These are phyloP conservation scores for Australoheros scitulus DNA, from an alignment of 2,113 vertebrate species.

Conservation along the genomic window DNA sequence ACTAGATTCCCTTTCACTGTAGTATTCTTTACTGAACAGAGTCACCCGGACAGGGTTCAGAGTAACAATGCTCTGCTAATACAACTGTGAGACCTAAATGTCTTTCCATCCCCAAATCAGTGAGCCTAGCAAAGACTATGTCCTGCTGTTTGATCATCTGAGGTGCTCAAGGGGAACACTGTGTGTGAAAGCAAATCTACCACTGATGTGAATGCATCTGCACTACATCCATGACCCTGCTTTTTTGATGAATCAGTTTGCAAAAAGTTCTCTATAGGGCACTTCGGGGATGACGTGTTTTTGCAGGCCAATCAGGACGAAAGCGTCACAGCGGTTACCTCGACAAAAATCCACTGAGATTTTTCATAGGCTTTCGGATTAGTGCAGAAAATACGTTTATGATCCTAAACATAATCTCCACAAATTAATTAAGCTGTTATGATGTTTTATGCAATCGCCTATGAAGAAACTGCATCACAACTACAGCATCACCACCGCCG, in stretches of 20 bases:
- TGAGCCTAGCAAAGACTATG: neutral
- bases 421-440: neutral
- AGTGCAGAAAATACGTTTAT: rapidly evolving
- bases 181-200: conserved; percentile 74
- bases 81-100: neutral
- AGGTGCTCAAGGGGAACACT: conserved; percentile 77
- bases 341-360: neutral
- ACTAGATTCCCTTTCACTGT: neutral
- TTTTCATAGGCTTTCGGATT: neutral
- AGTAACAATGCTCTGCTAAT: neutral
- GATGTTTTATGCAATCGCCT: neutral
- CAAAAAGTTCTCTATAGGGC: neutral
- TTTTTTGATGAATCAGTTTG: conserved; percentile 3
- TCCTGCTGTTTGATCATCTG: conserved; percentile 79
- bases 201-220: neutral
- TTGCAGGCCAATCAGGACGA: neutral
- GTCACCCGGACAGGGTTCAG: neutral
- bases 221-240: neutral
- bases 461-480: neutral
- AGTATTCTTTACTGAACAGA: neutral
- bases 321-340: neutral
- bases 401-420: neutral
- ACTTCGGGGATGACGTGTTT: neutral
- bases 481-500: neutral
- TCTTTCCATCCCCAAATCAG: neutral